Evolutionary conservation across 2,113 vertebrate species (phyloP).

Genomic region (Gulo gulo): DNA sequence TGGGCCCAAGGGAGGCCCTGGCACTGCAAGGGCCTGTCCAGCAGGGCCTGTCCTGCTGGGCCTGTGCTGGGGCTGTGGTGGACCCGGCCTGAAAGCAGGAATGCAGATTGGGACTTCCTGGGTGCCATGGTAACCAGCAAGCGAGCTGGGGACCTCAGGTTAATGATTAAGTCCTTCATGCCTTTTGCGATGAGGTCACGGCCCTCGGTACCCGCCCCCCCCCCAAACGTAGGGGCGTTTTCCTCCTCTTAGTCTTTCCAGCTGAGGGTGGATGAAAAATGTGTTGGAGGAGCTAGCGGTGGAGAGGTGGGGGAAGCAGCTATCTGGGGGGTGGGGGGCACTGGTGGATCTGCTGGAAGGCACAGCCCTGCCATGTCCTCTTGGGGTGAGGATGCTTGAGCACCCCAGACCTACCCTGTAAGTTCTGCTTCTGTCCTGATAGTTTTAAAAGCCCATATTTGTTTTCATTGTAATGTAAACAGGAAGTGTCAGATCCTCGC

Average conservation of each 20-base stretch:
- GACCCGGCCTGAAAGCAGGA: not conserved
- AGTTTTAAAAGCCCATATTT: not conserved
- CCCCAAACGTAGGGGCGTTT: not conserved
- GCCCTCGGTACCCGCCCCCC: not conserved
- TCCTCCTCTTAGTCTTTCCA: not conserved
- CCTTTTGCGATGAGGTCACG: not conserved
- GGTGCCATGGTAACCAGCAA: not conserved
- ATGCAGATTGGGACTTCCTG: not conserved
- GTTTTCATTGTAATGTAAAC: conserved; percentile 19
- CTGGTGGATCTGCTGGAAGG: not conserved
- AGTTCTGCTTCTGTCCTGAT: not conserved
- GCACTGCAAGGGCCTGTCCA: not conserved
- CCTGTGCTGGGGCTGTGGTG: not conserved
- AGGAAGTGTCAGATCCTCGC: not conserved
- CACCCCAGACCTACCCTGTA: not conserved
- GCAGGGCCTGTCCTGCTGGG: not conserved
- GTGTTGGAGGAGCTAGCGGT: not conserved
- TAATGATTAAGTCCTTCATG: not conserved
- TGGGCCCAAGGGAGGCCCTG: not conserved
- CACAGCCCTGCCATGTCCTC: not conserved
- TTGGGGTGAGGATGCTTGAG: not conserved
- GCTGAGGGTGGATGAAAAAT: not conserved
- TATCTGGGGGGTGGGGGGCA: not conserved
- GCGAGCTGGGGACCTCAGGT: not conserved
- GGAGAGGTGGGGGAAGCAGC: not conserved